These are phyloP conservation scores for Gonioctena quinquepunctata DNA, from an alignment of 1,140 invertebrate species.

Conservation along the genomic window DNA sequence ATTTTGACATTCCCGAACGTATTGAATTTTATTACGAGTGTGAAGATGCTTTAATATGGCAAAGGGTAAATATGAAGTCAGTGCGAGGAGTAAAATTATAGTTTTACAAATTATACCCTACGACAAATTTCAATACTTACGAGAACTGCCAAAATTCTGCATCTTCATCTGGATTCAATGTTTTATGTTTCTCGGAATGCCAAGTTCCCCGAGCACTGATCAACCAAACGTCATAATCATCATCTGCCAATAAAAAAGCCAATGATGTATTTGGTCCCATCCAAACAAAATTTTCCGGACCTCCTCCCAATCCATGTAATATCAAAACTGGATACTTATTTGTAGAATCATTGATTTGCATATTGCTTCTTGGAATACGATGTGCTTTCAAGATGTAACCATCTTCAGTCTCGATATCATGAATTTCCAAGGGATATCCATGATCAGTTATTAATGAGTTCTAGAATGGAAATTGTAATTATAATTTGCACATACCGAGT, in stretches of 20 bases:
- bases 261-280: conserved; percentile 63
- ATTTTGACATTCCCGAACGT: too few relatives aligned
- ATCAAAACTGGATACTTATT: conserved; percentile 59
- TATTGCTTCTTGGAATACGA: conserved; percentile 53
- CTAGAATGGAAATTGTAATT: too few relatives aligned
- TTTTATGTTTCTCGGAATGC: conserved; percentile 65
- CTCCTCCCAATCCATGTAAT: conserved; percentile 72
- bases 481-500: too few relatives aligned
- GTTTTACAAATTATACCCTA: too few relatives aligned
- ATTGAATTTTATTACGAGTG: too few relatives aligned
- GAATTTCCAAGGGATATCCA: conserved; percentile 40
- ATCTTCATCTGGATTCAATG: conserved; percentile 57
- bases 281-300: conserved; percentile 68
- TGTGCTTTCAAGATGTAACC: conserved; percentile 59
- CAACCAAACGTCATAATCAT: conserved; percentile 75
- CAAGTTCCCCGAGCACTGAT: conserved; percentile 71
- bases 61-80: too few relatives aligned
- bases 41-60: too few relatives aligned
- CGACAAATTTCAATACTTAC: conserved; percentile 31
- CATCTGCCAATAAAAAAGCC: conserved; percentile 60
- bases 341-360: conserved; percentile 26
- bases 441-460: background rate
- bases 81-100: too few relatives aligned
- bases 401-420: conserved; percentile 56
- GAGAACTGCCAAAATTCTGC: conserved; percentile 60